A percentile compares a stretch with the other conserved stretches of the same genome.
Conservation (phyloP, 2,888 invertebrate species). For the Sinelater perroti region DNA sequence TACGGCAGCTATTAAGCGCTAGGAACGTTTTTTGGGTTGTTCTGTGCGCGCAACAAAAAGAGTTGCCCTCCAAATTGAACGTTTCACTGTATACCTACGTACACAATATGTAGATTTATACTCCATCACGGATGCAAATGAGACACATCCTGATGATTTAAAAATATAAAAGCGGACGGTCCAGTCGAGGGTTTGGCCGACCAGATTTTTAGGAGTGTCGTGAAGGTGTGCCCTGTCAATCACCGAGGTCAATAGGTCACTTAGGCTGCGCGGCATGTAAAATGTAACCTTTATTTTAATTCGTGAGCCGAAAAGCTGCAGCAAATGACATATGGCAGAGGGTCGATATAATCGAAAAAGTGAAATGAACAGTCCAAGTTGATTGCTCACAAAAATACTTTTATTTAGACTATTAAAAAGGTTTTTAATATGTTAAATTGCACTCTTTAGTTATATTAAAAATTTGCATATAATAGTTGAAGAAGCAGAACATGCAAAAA, state of each 20-base stretch:
- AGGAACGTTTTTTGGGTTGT: too few relatives aligned
- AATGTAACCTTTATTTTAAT: conserved; percentile 23
- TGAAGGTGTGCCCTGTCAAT: conserved; percentile 45
- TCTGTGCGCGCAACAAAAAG: too few relatives aligned
- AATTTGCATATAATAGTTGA: too few relatives aligned
- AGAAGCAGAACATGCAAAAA: too few relatives aligned
- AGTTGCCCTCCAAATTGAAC: background rate
- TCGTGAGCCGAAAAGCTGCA: conserved; percentile 17
- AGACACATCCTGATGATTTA: conserved; percentile 35
- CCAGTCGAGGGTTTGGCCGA: conserved; percentile 44
- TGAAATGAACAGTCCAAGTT: too few relatives aligned
- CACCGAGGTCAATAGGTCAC: conserved; percentile 45
- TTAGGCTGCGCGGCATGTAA: conserved; percentile 29
- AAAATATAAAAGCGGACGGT: conserved; percentile 40
- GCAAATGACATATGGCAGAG: conserved; percentile 10
- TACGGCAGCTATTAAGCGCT: too few relatives aligned
- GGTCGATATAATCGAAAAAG: too few relatives aligned
- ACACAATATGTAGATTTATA: conserved; percentile 29
- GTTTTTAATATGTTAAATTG: too few relatives aligned
- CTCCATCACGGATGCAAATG: conserved; percentile 34
- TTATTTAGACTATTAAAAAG: too few relatives aligned
- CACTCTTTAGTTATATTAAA: too few relatives aligned
- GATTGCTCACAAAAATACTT: too few relatives aligned
- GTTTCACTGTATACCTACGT: background rate
- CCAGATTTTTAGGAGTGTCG: conserved; percentile 43